Percentiles rank a stretch among this genome's conserved stretches.
phyloP scores from a whole-genome alignment of 2,113 vertebrate species.

The Orcinus orca region DNA sequence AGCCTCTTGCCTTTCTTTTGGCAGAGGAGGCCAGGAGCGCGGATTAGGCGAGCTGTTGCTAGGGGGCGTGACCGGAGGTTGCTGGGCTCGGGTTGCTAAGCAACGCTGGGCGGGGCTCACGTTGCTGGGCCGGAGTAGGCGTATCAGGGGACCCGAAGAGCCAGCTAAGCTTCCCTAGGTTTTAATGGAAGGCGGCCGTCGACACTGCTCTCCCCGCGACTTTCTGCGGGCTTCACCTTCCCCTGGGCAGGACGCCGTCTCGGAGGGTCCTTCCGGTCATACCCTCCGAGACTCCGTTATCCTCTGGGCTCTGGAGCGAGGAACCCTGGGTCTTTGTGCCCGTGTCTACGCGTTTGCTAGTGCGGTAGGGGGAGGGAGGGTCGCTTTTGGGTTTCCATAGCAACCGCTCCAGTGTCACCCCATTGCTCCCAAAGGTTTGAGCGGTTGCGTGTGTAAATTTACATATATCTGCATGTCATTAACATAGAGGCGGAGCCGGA shows the following conservation, averaged over 20 bases:
- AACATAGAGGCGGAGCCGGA: constrained; percentile 60
- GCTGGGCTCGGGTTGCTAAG: constrained; percentile 69
- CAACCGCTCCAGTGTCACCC: constrained; percentile 54
- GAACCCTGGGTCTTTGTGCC: constrained; percentile 55
- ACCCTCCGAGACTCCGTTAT: constrained; percentile 27
- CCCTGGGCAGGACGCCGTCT: background rate
- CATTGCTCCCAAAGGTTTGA: constrained; percentile 66
- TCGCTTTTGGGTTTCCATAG: constrained; percentile 65
- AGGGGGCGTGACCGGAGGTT: constrained; percentile 65
- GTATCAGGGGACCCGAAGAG: background rate
- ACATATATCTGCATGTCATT: constrained; percentile 71
- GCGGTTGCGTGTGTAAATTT: constrained; percentile 39
- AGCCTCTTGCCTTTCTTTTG: background rate
- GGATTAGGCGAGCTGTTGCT: constrained; percentile 30
- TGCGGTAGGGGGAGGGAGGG: background rate
- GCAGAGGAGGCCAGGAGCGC: background rate
- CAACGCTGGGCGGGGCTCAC: constrained; percentile 61
- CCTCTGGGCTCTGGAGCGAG: constrained; percentile 15
- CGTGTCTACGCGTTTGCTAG: constrained; percentile 22
- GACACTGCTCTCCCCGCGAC: background rate
- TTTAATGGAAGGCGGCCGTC: background rate
- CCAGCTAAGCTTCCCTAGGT: background rate
- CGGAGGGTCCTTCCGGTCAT: constrained; percentile 37
- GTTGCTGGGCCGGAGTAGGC: constrained; percentile 49
- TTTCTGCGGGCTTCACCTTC: background rate